A percentile compares a stretch with the other conserved stretches of the same genome.
Evolutionary conservation across 2,113 vertebrate species (phyloP).

Genomic region (Amphilophus citrinellus): DNA sequence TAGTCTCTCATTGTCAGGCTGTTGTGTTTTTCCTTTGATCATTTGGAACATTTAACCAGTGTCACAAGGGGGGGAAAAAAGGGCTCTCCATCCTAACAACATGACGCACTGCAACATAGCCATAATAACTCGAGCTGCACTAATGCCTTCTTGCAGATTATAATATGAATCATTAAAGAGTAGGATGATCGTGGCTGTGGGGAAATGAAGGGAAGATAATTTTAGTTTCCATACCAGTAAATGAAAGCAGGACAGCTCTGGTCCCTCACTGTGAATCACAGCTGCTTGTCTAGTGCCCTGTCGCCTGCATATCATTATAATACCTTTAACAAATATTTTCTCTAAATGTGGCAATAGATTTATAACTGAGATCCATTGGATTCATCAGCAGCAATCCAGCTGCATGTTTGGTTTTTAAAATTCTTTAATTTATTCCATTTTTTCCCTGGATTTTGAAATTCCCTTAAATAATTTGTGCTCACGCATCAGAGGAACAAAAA

Average conservation of each 20-base stretch:
- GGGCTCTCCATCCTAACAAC: slow-evolving; percentile 9
- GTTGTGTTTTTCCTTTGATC: slow-evolving; percentile 41
- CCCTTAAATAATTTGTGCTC: slow-evolving; percentile 33
- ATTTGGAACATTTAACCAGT: not conserved
- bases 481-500: slow-evolving; percentile 61
- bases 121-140: slow-evolving; percentile 27
- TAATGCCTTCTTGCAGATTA: slow-evolving; percentile 60
- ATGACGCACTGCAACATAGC: slow-evolving; percentile 24
- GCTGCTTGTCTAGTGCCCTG: slow-evolving; percentile 6
- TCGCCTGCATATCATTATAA: slow-evolving; percentile 14
- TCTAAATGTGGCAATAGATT: not conserved
- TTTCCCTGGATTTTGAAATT: slow-evolving; percentile 7
- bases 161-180: slow-evolving; percentile 61
- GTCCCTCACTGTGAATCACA: slow-evolving; percentile 29
- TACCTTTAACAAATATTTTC: slow-evolving; percentile 11
- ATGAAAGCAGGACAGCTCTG: slow-evolving; percentile 45
- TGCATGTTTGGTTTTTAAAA: slow-evolving; percentile 13
- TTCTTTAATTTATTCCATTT: not conserved
- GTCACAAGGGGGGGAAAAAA: slow-evolving; percentile 6
- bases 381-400: slow-evolving; percentile 16
- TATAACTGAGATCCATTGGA: not conserved
- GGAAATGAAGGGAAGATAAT: slow-evolving; percentile 59
- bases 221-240: slow-evolving; percentile 50
- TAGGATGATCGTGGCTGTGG: slow-evolving; percentile 45
- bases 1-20: slow-evolving; percentile 14